Evolutionary conservation across 2,888 invertebrate species (phyloP), one percentile per base, ranked within the genome.

Genomic region (Silvanus unidentatus): DNA sequence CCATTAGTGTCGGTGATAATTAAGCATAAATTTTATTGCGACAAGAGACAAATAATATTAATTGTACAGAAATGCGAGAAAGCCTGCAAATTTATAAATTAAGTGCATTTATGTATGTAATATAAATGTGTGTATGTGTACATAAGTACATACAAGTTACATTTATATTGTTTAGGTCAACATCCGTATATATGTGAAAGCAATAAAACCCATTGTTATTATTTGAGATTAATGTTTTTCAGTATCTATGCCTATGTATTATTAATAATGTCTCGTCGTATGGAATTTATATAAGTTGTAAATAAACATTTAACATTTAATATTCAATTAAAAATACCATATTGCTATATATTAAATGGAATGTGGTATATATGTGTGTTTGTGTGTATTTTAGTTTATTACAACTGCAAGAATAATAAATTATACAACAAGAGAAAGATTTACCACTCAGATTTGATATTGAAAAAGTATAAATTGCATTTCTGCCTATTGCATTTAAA

Each of bases 241-340:
- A 37, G 37, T 37, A 12, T 9, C 14, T 37, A 37, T 37, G 37
- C 15, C 37, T 37, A 37, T 37, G 37, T 16, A 37, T 37, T 37
- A 37, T 37, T 37, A 37, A 37, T 37, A 37, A 9, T 15, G 37
- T 16, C 37, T 37, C 37, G 37, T 37, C 37, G 37, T 12, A 9
- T 37, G 37, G 37, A 37, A 37, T 37, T 37, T 37, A 37, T 37
- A 37, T 37, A 37, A 11, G 15, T 37, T 37, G 37, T 37, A 37
- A 37, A 37, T 37, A 37, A 37, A 16, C 37, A 37, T 37, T 22
- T 37, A 37, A 37, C 16, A 37, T 37, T 37, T 37, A 37, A 37
- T 37, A 37, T 37, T 37, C 37, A 37, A 37, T 37, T 37, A 37
- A 37, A 37, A 37, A 37, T 37, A 37, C 22, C 37, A 37, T 37